phyloP scores from a whole-genome alignment of 2,113 vertebrate species.

The Phaetusa simplex region DNA sequence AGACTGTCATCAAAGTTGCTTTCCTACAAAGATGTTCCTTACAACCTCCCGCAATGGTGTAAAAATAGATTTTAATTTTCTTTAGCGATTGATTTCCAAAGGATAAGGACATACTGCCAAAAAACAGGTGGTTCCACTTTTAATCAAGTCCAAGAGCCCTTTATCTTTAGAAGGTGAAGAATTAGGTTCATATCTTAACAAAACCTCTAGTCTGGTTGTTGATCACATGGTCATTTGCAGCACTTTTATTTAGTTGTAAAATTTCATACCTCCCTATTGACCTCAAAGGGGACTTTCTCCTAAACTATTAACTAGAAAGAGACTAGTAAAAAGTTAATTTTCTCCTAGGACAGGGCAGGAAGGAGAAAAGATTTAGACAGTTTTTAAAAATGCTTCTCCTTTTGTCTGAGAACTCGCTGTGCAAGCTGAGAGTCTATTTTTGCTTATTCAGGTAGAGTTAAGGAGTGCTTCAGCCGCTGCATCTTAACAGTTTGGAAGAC shows the following conservation, averaged over 20 bases:
- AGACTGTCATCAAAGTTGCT: not conserved
- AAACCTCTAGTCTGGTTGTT: not conserved
- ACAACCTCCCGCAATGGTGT: not conserved
- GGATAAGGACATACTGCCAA: not conserved
- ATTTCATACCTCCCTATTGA: not conserved
- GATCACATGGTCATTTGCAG: not conserved
- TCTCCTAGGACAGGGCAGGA: not conserved
- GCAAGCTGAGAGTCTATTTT: not conserved
- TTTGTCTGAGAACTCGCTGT: not conserved
- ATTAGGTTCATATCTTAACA: not conserved
- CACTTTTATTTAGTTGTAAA: not conserved
- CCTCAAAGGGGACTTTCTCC: not conserved
- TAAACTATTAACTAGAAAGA: not conserved
- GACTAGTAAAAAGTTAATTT: not conserved
- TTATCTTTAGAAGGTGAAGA: not conserved
- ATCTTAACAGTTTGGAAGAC: not conserved
- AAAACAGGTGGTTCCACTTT: not conserved
- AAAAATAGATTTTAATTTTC: not conserved
- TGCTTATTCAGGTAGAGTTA: not conserved
- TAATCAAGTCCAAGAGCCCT: not conserved
- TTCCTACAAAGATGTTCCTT: not conserved
- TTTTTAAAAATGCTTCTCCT: not conserved
- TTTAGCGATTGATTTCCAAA: not conserved
- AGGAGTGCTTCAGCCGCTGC: not conserved
- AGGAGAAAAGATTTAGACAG: not conserved